Base-by-base conservation (phyloP, 92 coral and sea anemone species). In the Epizoanthus scotinus region DNA sequence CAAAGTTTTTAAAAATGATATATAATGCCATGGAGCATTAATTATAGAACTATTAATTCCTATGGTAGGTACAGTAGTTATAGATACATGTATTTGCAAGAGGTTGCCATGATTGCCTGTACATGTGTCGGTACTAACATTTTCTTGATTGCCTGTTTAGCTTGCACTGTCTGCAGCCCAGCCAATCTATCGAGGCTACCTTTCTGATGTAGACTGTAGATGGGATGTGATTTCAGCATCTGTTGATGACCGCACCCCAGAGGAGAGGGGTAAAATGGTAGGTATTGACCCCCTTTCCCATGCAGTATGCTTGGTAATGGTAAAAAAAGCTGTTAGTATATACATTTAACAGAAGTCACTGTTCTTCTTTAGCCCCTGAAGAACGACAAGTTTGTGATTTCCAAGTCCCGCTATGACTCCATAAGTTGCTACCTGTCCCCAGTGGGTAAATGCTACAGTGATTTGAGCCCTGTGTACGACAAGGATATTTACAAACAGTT, bases 201-300 rank as follows among this genome's bases (percentile, higher is more conserved):
- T 95, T 3, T 90, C 92, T 63, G 98, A 95, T 68, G 89, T 93
- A 74, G 99, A 95, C 72, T 95, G 99, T 75, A 87, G 99, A 57
- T 95, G 99, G 99, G 88, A 91, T 64, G 98, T 95, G 65, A 95
- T 95, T 73, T 85, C 98, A 53, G 99, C 95, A 78, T 83, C 99
- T 50, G 98, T 93, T 9, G 99, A 95, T 80, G 99, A 95, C 82
- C 93, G 99, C 26, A 91, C 94, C 29, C 96, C 93, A 59, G 99
- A 95, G 72, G 99, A 95, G 91, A 85, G 81, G 55, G 99, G 99
- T 53, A 86, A 87, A 67, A 36, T 44, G 56, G 61, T 50, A 50
- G 8, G 42, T 47, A 13, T 47, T 47, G 52, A 2, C 14, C 52
- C 15, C 14, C 14, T 3, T 15, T 15, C 50, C 50, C 9, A 13